Percentiles rank a stretch among this genome's conserved stretches.
phyloP scores from a whole-genome alignment of 2,797 vertebrate species.

The Podarcis siculus region DNA sequence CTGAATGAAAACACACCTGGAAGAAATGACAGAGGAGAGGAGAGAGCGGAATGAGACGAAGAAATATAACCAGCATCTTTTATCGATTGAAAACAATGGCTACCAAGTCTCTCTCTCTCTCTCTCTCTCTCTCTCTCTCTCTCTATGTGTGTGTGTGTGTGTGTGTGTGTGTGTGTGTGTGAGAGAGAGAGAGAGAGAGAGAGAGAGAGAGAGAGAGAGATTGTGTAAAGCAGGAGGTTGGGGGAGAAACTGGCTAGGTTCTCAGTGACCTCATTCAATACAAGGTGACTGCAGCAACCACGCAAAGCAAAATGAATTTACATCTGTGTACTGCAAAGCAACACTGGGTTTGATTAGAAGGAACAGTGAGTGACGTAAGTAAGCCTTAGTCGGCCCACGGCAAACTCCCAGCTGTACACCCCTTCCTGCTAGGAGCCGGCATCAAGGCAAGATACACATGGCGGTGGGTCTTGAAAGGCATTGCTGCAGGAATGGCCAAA shows the following conservation, averaged over 20 bases:
- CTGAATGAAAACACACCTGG: background rate
- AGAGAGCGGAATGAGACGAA: background rate
- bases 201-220: too few species aligned
- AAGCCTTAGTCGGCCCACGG: background rate
- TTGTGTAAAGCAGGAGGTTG: background rate
- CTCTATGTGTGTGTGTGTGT: background rate
- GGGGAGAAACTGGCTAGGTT: background rate
- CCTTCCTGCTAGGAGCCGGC: background rate
- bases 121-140: background rate
- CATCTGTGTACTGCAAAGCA: background rate
- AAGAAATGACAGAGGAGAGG: background rate
- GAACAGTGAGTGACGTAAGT: background rate
- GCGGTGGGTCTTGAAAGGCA: background rate
- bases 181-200: too few species aligned
- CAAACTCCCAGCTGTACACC: background rate
- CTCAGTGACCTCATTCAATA: background rate
- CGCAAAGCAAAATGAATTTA: background rate
- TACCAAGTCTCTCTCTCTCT: background rate
- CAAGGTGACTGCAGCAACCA: constrained; percentile 24
- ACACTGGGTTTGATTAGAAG: background rate
- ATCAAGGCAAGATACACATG: background rate
- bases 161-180: background rate
- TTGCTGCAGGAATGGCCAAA: background rate
- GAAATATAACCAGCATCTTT: background rate
- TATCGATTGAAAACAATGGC: background rate